Evolutionary conservation across 1,140 invertebrate species (phyloP), one percentile per base, ranked within the genome.

Genomic region (Zaprionus vittiger): DNA sequence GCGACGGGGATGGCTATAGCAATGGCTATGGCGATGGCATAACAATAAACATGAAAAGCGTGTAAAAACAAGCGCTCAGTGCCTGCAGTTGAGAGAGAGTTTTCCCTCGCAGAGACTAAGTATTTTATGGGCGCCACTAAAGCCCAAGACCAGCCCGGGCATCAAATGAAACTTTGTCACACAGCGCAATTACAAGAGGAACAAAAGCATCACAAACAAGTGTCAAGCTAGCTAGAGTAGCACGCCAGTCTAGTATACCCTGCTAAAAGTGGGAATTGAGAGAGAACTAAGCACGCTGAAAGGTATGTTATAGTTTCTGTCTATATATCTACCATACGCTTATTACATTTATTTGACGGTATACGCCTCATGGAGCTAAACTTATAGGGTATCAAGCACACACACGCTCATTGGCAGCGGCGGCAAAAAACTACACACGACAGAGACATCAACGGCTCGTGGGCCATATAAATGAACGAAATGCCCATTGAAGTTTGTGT

Each of bases 131-230:
- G 47, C 65, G 64, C 62, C 80, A 82, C 80, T 82, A 82, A 82
- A 82, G 80, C 73, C 70, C 75, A 67, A 79, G 74, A 59, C 55
- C 54, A 56, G 54, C 12, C n/a, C 31, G 24, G 44, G 28, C 81
- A 83, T 69, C 78, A 85, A 84, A 59, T 34, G 71, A 85, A 84
- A 84, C 82, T 85, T 84, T 84, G 82, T 84, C 82, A 84, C 82
- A 75, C 57, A 55, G 70, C 62, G 82, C 82, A 84, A 84, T 84
- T 84, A 81, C 82, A 77, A 74, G 73, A 73, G 70, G 57, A 79
- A 38, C 24, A 70, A 37, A 64, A 41, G 60, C 47, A 22, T 20
- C 12, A 34, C 37, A 66, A 47, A 55, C 77, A 59, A 59, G 28
- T 59, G 41, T 1, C 11, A 22, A 22, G 47, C 11, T 52, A 22